These are phyloP conservation scores for Amblyteles armatorius DNA, from an alignment of 2,888 invertebrate genomes.

Conservation along the genomic window DNA sequence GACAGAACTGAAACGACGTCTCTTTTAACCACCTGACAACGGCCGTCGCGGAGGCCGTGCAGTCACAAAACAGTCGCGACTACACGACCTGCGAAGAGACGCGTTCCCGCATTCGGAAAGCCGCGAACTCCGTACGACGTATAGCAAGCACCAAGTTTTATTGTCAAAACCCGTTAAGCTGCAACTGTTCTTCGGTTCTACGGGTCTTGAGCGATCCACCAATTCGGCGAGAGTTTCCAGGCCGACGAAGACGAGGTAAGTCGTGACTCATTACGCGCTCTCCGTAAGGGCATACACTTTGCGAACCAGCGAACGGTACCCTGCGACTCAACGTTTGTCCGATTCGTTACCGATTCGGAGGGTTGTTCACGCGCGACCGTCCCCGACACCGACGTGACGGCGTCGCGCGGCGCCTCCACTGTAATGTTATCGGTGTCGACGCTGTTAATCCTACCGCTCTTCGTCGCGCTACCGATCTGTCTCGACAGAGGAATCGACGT, in stretches of 20 bases:
- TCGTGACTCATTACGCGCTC: conserved; percentile 30
- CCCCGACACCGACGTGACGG: neutral
- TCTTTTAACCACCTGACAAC: conserved; percentile 32
- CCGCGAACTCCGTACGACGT: conserved; percentile 25
- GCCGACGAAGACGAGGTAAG: conserved; percentile 65
- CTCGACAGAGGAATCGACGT: neutral
- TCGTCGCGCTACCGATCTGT: conserved; percentile 11
- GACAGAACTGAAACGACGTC: conserved; percentile 18
- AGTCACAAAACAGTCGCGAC: conserved; percentile 34
- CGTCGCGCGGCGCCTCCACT: conserved; percentile 13
- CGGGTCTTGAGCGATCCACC: conserved; percentile 70
- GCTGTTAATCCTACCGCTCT: conserved; percentile 7
- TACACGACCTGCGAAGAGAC: neutral
- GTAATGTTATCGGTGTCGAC: conserved; percentile 28
- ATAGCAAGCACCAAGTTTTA: conserved; percentile 40
- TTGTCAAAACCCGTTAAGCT: conserved; percentile 73
- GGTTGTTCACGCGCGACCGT: conserved; percentile 29
- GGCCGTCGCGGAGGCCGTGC: neutral
- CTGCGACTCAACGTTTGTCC: conserved; percentile 10
- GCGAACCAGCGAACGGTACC: conserved; percentile 29
- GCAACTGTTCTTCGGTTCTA: conserved; percentile 82
- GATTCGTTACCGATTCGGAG: conserved; percentile 16
- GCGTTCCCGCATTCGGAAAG: conserved; percentile 33
- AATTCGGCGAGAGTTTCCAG: conserved; percentile 63
- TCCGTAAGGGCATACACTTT: conserved; percentile 23